Conservation (phyloP, 1,140 invertebrate species). For the Camponotus pennsylvanicus region DNA sequence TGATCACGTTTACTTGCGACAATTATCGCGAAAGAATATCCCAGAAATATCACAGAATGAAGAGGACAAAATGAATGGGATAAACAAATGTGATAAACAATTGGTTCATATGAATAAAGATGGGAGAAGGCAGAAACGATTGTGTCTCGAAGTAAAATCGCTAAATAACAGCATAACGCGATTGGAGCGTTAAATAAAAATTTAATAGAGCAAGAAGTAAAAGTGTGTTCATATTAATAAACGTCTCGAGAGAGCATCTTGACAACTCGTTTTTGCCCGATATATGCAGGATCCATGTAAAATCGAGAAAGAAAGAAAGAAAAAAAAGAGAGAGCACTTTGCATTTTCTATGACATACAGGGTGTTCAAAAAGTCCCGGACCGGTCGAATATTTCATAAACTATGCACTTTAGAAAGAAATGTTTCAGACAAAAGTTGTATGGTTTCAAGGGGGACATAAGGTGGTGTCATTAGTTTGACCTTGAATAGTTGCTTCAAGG, state of each 20-base stretch:
- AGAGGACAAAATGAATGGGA: neutral
- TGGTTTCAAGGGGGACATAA: too few relatives aligned
- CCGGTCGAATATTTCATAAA: too few relatives aligned
- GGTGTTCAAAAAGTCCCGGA: too few relatives aligned
- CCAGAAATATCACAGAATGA: neutral
- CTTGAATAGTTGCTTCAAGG: too few relatives aligned
- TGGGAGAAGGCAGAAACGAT: neutral
- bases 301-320: neutral
- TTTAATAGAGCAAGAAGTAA: slow-evolving; percentile 71
- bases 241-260: slow-evolving; percentile 7
- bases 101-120: slow-evolving; percentile 7
- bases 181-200: neutral
- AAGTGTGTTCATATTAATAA: slow-evolving; percentile 49
- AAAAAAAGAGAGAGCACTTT: slow-evolving; percentile 1
- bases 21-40: neutral
- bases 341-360: neutral
- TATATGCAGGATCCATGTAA: slow-evolving; percentile 12
- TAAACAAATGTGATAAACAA: neutral
- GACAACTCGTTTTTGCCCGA: neutral
- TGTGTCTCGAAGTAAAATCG: neutral
- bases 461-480: too few relatives aligned
- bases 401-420: too few relatives aligned
- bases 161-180: neutral
- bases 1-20: neutral
- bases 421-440: too few relatives aligned